Evolutionary conservation across 2,113 vertebrate genomes (phyloP).

Genomic region (Gavialis gangeticus): DNA sequence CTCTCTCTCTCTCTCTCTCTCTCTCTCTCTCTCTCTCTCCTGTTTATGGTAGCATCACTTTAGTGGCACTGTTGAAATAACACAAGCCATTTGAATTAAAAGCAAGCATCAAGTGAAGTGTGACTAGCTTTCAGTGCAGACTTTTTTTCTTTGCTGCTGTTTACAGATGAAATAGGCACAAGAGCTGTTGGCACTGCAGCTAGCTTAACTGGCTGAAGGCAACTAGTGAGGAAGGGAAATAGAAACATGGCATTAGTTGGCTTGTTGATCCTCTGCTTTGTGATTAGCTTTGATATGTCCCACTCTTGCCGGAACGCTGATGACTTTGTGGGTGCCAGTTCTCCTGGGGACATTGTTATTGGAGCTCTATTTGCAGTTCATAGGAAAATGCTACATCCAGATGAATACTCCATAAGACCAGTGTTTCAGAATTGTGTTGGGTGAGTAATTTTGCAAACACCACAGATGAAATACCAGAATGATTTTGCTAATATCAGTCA

Average conservation of each 20-base stretch:
- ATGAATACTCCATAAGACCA: conserved; percentile 71
- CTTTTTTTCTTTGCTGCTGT: conserved; percentile 28
- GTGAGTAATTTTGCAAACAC: conserved; percentile 77
- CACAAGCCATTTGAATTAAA: conserved; percentile 46
- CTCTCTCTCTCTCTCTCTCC: not conserved
- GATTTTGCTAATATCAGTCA: not conserved
- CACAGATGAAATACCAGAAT: not conserved
- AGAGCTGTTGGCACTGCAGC: not conserved
- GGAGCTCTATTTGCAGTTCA: conserved; percentile 83
- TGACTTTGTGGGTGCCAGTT: conserved; percentile 74
- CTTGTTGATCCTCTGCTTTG: conserved; percentile 59
- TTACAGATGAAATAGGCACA: conserved; percentile 68
- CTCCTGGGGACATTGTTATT: conserved; percentile 78
- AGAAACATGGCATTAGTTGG: conserved; percentile 71
- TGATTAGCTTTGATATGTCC: conserved; percentile 9
- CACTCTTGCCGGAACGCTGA: conserved; percentile 73
- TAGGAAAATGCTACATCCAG: conserved; percentile 71
- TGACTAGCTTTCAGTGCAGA: conserved; percentile 35
- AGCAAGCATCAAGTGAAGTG: conserved; percentile 46
- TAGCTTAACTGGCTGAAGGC: conserved; percentile 33
- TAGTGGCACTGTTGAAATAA: conserved; percentile 14
- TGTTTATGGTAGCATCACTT: not conserved
- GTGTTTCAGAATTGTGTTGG: conserved; percentile 78
- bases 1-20: not conserved
- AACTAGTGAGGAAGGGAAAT: conserved; percentile 32